A percentile compares a stretch with the other conserved stretches of the same genome.
Conservation (phyloP, 2,888 invertebrate species). For the Agrilus biguttatus region DNA sequence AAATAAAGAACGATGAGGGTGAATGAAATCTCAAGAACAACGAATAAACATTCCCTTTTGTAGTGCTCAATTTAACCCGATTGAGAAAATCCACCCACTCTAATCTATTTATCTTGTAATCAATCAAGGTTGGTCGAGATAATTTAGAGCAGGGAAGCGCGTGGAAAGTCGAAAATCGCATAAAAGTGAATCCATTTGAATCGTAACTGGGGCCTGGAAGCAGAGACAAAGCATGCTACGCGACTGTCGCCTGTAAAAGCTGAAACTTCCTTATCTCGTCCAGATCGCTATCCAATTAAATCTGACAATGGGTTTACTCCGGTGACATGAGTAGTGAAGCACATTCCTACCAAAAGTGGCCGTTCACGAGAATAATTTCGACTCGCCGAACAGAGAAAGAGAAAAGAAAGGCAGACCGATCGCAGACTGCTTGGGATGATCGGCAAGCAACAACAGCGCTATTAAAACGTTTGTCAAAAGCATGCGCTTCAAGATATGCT, state of each 20-base stretch:
- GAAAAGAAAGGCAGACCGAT: too few species aligned
- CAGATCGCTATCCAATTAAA: constrained; percentile 38
- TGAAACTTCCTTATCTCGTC: constrained; percentile 24
- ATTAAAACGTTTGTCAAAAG: too few species aligned
- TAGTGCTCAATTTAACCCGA: too few species aligned
- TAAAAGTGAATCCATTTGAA: constrained; percentile 4
- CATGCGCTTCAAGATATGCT: too few species aligned
- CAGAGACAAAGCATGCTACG: constrained; percentile 9
- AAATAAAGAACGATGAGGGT: too few species aligned
- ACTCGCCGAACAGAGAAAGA: too few species aligned
- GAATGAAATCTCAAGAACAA: too few species aligned
- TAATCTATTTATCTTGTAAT: constrained; percentile 31
- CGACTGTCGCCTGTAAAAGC: constrained; percentile 20
- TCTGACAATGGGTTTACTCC: constrained; percentile 35
- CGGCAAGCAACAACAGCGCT: too few species aligned
- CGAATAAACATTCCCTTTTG: too few species aligned
- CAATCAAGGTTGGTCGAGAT: constrained; percentile 29
- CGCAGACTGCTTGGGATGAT: too few species aligned
- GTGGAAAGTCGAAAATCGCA: constrained; percentile 18
- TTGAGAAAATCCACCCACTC: constrained; percentile 21
- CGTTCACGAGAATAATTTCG: too few species aligned
- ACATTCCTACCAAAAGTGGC: constrained; percentile 12
- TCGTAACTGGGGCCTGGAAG: constrained; percentile 9
- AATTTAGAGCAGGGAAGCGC: constrained; percentile 13
- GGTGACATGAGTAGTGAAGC: constrained; percentile 29